Percentiles rank a stretch among this genome's conserved stretches.
Conservation (phyloP, 2,888 invertebrate species). For the Torymus tubicola region DNA sequence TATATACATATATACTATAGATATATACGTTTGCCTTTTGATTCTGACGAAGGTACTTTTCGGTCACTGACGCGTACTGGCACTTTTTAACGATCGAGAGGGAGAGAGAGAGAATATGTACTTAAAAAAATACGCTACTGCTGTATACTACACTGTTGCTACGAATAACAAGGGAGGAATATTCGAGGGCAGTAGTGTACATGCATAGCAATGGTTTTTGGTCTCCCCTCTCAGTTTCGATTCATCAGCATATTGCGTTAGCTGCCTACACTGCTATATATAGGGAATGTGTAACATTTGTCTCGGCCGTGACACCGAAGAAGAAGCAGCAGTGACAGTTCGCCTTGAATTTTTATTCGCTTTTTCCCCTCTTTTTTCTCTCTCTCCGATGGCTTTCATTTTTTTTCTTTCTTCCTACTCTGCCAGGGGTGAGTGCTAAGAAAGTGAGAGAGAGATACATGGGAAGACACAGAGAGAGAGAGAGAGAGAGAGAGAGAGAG, state of each 20-base stretch:
- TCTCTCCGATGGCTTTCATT: slow-evolving; percentile 1
- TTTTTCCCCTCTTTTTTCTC: not conserved
- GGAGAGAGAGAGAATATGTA: too few species aligned
- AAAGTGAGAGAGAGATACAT: not conserved
- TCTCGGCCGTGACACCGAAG: not conserved
- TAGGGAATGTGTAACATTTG: not conserved
- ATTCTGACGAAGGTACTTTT: not conserved
- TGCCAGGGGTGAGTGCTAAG: not conserved
- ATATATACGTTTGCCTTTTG: not conserved
- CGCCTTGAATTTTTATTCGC: slow-evolving; percentile 22
- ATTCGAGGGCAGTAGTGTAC: too few species aligned
- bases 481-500: not conserved
- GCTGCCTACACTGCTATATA: not conserved
- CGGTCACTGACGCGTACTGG: too few species aligned
- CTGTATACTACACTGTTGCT: too few species aligned
- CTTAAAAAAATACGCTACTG: too few species aligned
- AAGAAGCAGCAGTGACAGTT: not conserved
- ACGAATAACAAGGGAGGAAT: too few species aligned
- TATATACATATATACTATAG: too few species aligned
- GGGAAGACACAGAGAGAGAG: not conserved
- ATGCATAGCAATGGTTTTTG: too few species aligned
- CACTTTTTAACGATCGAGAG: too few species aligned
- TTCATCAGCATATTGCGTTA: not conserved
- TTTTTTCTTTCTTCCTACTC: not conserved
- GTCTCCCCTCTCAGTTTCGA: not conserved